phyloP scores from a whole-genome alignment of 1,140 invertebrate species.

The Drosophila jambulina region DNA sequence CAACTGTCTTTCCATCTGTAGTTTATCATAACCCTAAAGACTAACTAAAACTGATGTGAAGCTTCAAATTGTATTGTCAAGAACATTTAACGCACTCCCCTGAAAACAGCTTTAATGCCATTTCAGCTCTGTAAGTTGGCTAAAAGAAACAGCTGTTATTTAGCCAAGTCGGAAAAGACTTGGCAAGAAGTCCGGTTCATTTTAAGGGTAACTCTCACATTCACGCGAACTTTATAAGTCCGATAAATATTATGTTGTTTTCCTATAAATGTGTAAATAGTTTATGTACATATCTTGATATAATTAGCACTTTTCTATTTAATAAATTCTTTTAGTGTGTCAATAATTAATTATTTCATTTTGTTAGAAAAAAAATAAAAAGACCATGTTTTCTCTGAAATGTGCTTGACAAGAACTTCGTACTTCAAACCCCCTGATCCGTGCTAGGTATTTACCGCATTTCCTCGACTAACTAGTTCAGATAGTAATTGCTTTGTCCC shows the following conservation, averaged over 20 bases:
- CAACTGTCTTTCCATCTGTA: background rate
- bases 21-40: background rate
- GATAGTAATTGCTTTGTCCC: slow-evolving; percentile 30
- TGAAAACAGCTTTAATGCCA: background rate
- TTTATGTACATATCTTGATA: background rate
- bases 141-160: background rate
- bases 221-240: background rate
- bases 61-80: background rate
- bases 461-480: slow-evolving; percentile 9
- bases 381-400: too few species aligned
- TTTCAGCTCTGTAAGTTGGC: background rate
- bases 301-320: background rate
- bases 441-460: background rate
- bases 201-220: background rate
- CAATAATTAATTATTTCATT: background rate
- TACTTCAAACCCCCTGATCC: background rate
- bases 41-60: background rate
- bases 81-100: background rate
- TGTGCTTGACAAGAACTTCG: background rate
- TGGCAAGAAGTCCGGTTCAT: background rate
- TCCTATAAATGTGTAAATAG: background rate
- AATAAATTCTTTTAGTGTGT: background rate
- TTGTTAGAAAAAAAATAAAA: background rate
- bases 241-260: background rate
- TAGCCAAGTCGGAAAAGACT: background rate